Conservation (phyloP, 2,797 vertebrate species). For the Argentina silus region DNA sequence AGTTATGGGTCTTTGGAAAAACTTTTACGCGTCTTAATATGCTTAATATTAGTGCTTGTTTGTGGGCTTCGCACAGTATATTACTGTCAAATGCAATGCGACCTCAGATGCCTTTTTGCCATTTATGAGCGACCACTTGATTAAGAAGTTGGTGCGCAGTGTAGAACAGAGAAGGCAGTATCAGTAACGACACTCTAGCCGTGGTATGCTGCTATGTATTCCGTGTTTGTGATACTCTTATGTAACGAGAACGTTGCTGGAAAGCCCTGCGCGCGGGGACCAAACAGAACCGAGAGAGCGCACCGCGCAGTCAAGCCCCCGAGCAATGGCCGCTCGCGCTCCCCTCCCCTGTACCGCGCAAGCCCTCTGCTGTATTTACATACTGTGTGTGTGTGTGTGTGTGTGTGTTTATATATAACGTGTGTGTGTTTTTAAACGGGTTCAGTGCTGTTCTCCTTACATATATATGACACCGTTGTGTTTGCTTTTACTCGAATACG, state of each 20-base stretch:
- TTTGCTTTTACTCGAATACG: not conserved
- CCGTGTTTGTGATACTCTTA: conserved; percentile 55
- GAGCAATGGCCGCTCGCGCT: conserved; percentile 26
- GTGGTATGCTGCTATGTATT: conserved; percentile 69
- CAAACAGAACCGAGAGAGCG: conserved; percentile 41
- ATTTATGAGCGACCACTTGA: conserved; percentile 54
- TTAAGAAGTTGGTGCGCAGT: not conserved
- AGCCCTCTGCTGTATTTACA: conserved; percentile 42
- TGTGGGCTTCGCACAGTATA: not conserved
- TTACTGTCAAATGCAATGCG: not conserved
- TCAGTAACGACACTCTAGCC: conserved; percentile 71
- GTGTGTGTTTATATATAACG: not conserved
- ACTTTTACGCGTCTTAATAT: not conserved
- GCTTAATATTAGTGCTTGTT: not conserved
- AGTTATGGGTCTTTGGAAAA: too few relatives aligned
- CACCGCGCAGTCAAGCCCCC: not conserved
- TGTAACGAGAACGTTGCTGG: conserved; percentile 51
- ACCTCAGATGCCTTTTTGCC: conserved; percentile 31
- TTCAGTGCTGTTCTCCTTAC: not conserved
- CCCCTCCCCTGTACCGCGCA: conserved; percentile 21
- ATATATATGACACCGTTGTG: not conserved
- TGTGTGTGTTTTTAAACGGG: conserved; percentile 28
- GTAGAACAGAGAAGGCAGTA: conserved; percentile 40
- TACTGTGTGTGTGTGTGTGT: conserved; percentile 1
- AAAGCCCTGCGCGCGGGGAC: conserved; percentile 42